Evolutionary conservation across 2,113 vertebrate genomes (phyloP), one percentile per base, ranked within the genome.

Genomic region (Cryptoleucopteryx plumbea): DNA sequence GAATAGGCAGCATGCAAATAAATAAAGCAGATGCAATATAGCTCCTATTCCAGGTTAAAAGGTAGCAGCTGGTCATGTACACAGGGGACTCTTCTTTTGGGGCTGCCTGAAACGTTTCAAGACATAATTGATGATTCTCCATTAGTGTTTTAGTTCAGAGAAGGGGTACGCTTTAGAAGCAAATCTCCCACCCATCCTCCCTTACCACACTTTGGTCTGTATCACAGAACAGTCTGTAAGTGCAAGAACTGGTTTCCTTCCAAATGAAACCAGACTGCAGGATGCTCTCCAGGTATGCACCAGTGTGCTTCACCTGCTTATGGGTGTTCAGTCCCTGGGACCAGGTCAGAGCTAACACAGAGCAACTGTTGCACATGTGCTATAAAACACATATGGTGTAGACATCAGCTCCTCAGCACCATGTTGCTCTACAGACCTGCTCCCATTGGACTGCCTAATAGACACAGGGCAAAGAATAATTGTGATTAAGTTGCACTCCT

Each of bases 371-470:
- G 42, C 21, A 70, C 2, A 0, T 6, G 6, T 1, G 0, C 16
- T 13, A 15, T 11, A 19, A 56, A 89, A 62, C 1, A 3, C 10
- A 6, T 0, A 1, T 4, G 2, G 11, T 42, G 19, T 22, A 38
- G 26, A 16, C 21, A 59, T 21, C 42, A 48, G 29, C 23, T 70
- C 22, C 29, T 68, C 42, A 20, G 38, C 18, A 47, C 26, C 26
- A 5, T 4, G 3, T 10, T 34, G 45, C 40, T 88, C 17, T 40
- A 29, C 18, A 81, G 29, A 67, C n/a, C 45, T 67, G 36, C 25
- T 81, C 63, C 23, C 18, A 0, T 7, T 27, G 25, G 26, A 1
- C 2, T 63, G 31, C 42, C 58, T 20, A 15, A 29, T 13, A 32
- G 53, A 36, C 26, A 68, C 12, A 38, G 22, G 9, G 6, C 31